Evolutionary conservation across 2,113 vertebrate genomes (phyloP).

Genomic region (Bambusicola thoracicus): DNA sequence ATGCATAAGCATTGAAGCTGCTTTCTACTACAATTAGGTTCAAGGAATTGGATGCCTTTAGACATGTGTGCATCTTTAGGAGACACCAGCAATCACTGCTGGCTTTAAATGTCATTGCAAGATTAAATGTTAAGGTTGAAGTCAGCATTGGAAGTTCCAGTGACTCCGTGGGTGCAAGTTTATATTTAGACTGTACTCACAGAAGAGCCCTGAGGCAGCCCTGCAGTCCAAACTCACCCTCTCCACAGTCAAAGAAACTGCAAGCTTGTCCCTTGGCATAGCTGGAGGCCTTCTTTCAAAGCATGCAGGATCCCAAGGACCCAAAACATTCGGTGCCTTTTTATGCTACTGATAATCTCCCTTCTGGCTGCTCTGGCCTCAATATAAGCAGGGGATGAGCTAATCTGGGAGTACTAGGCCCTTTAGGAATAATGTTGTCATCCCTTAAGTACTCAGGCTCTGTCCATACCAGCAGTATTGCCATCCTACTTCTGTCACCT

Average conservation of each 20-base stretch:
- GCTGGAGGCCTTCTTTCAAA: constrained; percentile 28
- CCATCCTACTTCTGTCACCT: background rate
- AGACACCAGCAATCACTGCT: background rate
- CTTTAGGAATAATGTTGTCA: background rate
- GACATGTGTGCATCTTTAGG: background rate
- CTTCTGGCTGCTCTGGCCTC: background rate
- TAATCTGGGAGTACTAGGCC: background rate
- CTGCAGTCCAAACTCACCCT: background rate
- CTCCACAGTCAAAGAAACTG: background rate
- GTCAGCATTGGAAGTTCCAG: background rate
- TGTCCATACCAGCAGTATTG: background rate
- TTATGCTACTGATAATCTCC: background rate
- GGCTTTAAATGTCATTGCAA: background rate
- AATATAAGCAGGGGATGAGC: background rate
- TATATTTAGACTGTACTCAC: constrained; percentile 36
- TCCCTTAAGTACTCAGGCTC: background rate
- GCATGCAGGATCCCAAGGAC: background rate
- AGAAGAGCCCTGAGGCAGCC: constrained; percentile 46
- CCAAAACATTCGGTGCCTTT: background rate
- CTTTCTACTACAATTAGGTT: background rate
- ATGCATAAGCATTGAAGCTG: background rate
- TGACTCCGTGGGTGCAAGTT: background rate
- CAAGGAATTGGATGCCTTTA: background rate
- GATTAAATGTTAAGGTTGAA: background rate
- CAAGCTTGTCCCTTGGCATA: background rate